Evolutionary conservation across 2,888 invertebrate species (phyloP), one percentile per base, ranked within the genome.

Genomic region (Ormyrus pomaceus): DNA sequence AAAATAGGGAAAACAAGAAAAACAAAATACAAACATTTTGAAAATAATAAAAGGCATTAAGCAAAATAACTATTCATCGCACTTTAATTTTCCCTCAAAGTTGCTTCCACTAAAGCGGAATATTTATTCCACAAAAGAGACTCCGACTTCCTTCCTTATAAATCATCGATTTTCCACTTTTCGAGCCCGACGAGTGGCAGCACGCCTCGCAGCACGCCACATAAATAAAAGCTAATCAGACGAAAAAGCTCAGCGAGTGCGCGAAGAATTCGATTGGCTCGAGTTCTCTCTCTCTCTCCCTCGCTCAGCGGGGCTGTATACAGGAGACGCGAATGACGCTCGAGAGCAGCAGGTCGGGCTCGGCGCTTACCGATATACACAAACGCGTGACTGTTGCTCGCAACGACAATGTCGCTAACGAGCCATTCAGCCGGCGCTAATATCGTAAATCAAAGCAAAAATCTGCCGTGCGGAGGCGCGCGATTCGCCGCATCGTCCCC

Each of bases 381-480:
- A 34, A 34, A 34, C 34, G 34, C 34, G 34, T 34, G 34, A 34
- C 34, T 34, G 34, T 34, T 3, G 34, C 34, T 34, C 70, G 65
- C 86, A 85, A 86, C 85, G 87, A 88, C 87, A 87, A 88, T 87
- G 86, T 86, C 85, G 85, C 86, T 88, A 88, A 88, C 88, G 87
- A 87, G 87, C 86, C 86, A 87, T 87, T 88, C 86, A 84, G 83
- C 79, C 77, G 75, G 80, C 82, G 82, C 83, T 84, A 84, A 85
- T 84, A 84, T 84, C 85, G 84, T 86, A 86, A 85, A 86, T 85
- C 84, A 84, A 84, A 82, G 83, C 82, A 83, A 84, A 86, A 86
- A 85, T 84, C 83, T 59, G 59, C 83, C 55, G 59, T 69, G 34
- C 51, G 70, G 71, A 66, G 76, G 34, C 72, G 79, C 80, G 34